These are phyloP conservation scores for Boulengeromyrus knoepffleri DNA, from an alignment of 2,113 vertebrate genomes.

Conservation along the genomic window DNA sequence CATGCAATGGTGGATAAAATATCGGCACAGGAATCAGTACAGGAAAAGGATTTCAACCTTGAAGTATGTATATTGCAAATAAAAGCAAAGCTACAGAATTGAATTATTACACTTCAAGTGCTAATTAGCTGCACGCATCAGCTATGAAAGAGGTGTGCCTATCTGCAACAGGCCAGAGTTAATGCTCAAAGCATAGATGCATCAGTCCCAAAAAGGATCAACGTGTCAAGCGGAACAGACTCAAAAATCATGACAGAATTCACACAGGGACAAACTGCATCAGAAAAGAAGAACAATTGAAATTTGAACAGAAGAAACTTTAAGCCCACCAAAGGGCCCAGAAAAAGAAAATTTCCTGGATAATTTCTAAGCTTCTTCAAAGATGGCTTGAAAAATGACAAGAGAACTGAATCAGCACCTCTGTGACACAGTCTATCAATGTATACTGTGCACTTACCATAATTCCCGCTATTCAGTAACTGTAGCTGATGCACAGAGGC, in stretches of 20 bases:
- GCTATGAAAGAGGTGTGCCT: background rate
- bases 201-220: background rate
- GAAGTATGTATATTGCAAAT: background rate
- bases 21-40: background rate
- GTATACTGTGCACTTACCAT: background rate
- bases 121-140: background rate
- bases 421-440: background rate
- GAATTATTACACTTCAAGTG: background rate
- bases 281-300: background rate
- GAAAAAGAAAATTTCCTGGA: background rate
- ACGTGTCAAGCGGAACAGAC: background rate
- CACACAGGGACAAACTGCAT: background rate
- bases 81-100: background rate
- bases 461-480: background rate
- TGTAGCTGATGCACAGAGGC: background rate
- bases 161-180: background rate
- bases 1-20: background rate
- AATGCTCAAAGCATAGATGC: background rate
- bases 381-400: background rate
- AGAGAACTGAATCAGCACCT: background rate
- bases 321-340: background rate
- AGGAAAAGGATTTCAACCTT: background rate
- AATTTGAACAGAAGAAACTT: background rate
- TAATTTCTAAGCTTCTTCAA: background rate
- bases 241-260: background rate